Conservation (phyloP, 2,113 vertebrate genomes). For the Bungarus multicinctus region DNA sequence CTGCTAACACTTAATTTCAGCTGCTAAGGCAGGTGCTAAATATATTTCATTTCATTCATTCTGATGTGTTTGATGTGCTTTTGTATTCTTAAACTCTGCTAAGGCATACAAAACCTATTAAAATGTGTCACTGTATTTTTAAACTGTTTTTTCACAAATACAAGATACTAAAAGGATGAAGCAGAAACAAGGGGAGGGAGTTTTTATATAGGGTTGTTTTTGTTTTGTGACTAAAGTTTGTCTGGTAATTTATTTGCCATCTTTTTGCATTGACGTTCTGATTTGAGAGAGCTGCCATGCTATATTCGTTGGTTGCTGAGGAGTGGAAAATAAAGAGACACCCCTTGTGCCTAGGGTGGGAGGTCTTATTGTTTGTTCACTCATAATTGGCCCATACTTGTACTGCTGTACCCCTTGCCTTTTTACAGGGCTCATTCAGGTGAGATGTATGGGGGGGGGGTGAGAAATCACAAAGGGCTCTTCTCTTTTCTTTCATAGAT, state of each 20-base stretch:
- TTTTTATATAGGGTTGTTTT: background rate
- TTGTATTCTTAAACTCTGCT: background rate
- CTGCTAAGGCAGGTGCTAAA: background rate
- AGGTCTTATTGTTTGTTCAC: conserved; percentile 72
- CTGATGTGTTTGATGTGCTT: conserved; percentile 16
- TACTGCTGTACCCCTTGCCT: background rate
- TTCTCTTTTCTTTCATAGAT: conserved; percentile 16
- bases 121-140: conserved; percentile 25
- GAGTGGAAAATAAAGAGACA: conserved; percentile 28
- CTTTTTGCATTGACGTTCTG: background rate
- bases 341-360: conserved; percentile 59
- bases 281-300: background rate
- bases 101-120: background rate
- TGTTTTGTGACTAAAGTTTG: conserved; percentile 39
- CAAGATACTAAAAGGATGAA: conserved; percentile 43
- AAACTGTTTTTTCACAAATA: conserved; percentile 37
- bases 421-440: background rate
- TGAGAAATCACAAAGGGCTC: conserved; percentile 34
- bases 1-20: conserved; percentile 4
- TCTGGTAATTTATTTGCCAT: background rate
- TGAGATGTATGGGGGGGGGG: conserved; percentile 5
- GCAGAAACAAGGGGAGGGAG: background rate
- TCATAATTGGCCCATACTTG: conserved; percentile 60
- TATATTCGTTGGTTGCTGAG: conserved; percentile 26
- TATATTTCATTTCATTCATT: conserved; percentile 1